Evolutionary conservation across 2,113 vertebrate genomes (phyloP).

Genomic region (Rhinoptilus africanus): DNA sequence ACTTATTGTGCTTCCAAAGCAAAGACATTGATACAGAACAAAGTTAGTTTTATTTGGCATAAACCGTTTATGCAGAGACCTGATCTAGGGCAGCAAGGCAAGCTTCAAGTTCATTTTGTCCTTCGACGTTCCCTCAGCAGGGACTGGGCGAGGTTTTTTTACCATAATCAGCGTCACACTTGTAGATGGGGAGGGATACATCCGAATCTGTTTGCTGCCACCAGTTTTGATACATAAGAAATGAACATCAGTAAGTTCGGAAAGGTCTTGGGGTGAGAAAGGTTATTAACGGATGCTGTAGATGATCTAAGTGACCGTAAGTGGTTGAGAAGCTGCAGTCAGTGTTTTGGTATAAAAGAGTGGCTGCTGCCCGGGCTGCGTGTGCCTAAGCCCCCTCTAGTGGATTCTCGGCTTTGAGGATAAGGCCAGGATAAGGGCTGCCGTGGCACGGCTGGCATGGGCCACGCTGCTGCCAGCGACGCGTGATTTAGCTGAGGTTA

Average conservation of each 20-base stretch:
- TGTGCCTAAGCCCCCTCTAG: not conserved
- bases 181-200: not conserved
- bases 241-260: not conserved
- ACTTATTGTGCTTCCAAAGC: not conserved
- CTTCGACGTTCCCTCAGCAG: not conserved
- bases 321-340: not conserved
- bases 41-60: not conserved
- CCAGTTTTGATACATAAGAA: not conserved
- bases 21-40: not conserved
- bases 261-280: not conserved
- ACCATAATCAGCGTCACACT: not conserved
- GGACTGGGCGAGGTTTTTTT: not conserved
- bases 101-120: not conserved
- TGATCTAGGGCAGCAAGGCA: not conserved
- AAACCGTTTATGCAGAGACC: not conserved
- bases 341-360: not conserved
- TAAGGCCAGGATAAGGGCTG: not conserved
- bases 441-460: not conserved
- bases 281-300: not conserved
- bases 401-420: not conserved
- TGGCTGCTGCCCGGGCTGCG: fast-evolving
- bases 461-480: not conserved
- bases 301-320: not conserved
- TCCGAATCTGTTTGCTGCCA: not conserved
- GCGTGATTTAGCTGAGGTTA: not conserved